Conservation (phyloP, 2,113 vertebrate species). For the Perca flavescens region DNA sequence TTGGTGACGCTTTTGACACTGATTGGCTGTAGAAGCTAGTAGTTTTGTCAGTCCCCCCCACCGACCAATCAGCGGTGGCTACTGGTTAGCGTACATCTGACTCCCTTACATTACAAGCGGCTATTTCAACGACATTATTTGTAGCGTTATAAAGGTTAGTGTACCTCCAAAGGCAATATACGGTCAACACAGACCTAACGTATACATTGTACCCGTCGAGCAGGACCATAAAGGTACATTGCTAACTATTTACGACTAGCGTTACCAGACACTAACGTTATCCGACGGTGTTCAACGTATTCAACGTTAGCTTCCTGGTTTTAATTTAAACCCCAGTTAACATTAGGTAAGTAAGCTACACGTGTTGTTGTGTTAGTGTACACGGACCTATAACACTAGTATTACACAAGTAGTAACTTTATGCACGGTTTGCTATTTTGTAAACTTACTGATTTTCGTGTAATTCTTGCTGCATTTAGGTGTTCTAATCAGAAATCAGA, state of each 20-base stretch:
- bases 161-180: background rate
- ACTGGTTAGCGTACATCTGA: background rate
- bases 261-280: background rate
- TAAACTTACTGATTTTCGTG: background rate
- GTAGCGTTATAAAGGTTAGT: too few species aligned
- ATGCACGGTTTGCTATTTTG: background rate
- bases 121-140: too few species aligned
- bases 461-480: too few species aligned
- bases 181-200: rapidly evolving
- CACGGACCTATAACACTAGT: background rate
- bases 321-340: background rate
- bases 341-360: background rate
- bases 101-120: too few species aligned
- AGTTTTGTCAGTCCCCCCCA: background rate
- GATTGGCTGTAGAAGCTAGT: constrained; percentile 37
- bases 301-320: background rate
- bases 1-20: rapidly evolving
- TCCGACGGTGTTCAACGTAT: background rate
- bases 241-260: background rate
- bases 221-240: background rate
- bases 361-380: background rate
- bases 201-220: background rate
- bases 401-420: background rate
- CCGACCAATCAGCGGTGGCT: background rate
- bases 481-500: too few species aligned